Evolutionary conservation across 1,140 invertebrate species (phyloP), one percentile per base, ranked within the genome.

Genomic region (Argopecten irradians): DNA sequence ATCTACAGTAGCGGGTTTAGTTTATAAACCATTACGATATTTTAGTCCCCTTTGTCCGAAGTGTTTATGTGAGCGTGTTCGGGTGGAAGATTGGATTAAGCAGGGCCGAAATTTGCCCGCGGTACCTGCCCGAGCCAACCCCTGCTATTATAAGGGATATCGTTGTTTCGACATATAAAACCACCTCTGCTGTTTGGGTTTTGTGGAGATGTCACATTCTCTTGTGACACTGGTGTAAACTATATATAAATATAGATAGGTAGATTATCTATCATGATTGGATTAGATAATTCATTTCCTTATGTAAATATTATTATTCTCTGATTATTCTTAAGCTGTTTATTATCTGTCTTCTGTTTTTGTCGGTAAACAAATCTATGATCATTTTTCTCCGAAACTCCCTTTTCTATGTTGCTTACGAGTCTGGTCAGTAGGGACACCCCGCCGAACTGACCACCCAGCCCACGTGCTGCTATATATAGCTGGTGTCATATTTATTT

Each of bases 61-160:
- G 55, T 71, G 55, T 71, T 71, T 71, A 71, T 71, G 55, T 71
- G n/a, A 71, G 28, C 55, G 55, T 71, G 55, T 71, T 71, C 55
- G 55, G 55, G 55, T 71, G 55, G 55, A 71, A 71, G 55, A 71
- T 71, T 71, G 55, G 55, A 71, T 71, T 71, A 71, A 28, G 22
- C 2, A 71, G 55, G 55, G n/a, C 55, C 55, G 55, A 71, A 71
- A 71, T 71, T n/a, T n/a, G 55, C 55, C 55, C 55, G 55, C 55
- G 55, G 55, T 71, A 71, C 55, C 55, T 71, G 55, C 55, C 28
- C 55, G 55, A 22, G 55, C n/a, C 55, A 16, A n/a, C 55, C 55
- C 55, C 55, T 28, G 55, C 55, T 71, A 71, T 71, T 71, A 71
- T 71, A 71, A 71, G 55, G 55, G 55, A 71, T 71, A 71, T 71